Evolutionary conservation across 2,888 invertebrate species (phyloP).

Genomic region (Agonopterix arenella): DNA sequence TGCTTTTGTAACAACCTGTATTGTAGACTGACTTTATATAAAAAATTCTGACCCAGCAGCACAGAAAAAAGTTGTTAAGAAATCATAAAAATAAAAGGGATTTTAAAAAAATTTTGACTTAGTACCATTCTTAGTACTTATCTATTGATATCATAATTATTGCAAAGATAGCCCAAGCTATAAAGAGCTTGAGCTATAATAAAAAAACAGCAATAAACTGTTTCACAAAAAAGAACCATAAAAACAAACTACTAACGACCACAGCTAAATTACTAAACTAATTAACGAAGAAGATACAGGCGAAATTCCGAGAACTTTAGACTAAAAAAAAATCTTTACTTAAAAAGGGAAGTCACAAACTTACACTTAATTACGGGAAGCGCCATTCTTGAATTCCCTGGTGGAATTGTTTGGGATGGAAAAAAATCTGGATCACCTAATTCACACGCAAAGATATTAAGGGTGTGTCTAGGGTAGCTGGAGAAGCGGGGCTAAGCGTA

Average conservation of each 20-base stretch:
- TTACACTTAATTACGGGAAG: constrained; percentile 27
- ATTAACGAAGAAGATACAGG: constrained; percentile 19
- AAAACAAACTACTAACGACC: constrained; percentile 13
- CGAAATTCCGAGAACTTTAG: constrained; percentile 15
- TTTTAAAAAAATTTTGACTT: too few relatives aligned
- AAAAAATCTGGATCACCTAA: constrained; percentile 20
- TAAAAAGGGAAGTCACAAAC: constrained; percentile 28
- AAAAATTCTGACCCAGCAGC: too few relatives aligned
- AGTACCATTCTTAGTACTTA: too few relatives aligned
- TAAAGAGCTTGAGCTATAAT: not conserved
- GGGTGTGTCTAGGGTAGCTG: not conserved
- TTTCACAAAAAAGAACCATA: not conserved
- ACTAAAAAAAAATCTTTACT: constrained; percentile 15
- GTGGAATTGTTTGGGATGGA: constrained; percentile 22
- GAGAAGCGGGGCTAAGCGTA: constrained; percentile 11
- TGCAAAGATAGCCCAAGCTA: too few relatives aligned
- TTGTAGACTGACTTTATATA: too few relatives aligned
- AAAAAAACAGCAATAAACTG: not conserved
- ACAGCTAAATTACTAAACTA: constrained; percentile 18
- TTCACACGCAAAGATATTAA: constrained; percentile 11
- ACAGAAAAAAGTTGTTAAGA: too few relatives aligned
- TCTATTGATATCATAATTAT: too few relatives aligned
- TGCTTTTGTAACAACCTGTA: too few relatives aligned
- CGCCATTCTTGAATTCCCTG: constrained; percentile 24
- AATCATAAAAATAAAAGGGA: too few relatives aligned